Conservation (phyloP, 53 echinoderm and acorn worm species). For the Apostichopus leukothele region DNA sequence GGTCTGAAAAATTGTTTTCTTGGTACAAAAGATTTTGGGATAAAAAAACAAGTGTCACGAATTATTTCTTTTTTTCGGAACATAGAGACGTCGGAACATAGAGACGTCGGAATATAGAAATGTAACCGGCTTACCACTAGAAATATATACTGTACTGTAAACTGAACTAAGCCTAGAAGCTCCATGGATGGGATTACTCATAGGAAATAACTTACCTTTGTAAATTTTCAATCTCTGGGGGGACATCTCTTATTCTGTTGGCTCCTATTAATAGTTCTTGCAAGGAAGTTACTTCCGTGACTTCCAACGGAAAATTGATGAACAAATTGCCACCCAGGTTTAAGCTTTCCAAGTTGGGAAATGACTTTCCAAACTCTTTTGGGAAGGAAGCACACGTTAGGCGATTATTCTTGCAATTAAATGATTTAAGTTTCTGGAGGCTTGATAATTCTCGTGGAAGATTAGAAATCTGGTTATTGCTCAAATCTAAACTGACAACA, state of each 20-base stretch:
- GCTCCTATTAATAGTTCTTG: conserved; percentile 74
- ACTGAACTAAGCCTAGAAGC: no score
- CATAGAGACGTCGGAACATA: no score
- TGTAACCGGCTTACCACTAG: no score
- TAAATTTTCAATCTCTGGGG: conserved; percentile 67
- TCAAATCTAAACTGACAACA: conserved; percentile 79
- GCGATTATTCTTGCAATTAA: conserved; percentile 86
- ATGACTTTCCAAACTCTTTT: conserved; percentile 74
- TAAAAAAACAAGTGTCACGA: no score
- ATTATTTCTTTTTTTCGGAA: no score
- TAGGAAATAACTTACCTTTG: conserved; percentile 51
- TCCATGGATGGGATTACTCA: no score
- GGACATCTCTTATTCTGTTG: conserved; percentile 78
- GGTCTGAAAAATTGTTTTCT: no score
- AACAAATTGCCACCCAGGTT: conserved; percentile 89
- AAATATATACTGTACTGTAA: no score
- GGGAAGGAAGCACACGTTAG: conserved; percentile 75
- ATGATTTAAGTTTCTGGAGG: conserved; percentile 53
- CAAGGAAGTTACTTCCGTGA: conserved; percentile 65
- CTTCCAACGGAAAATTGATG: conserved; percentile 72
- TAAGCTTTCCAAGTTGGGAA: conserved; percentile 63
- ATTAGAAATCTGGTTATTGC: conserved; percentile 69
- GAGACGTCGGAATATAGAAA: no score
- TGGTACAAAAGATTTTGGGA: no score
- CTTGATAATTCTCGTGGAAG: conserved; percentile 72